phyloP scores from a whole-genome alignment of 2,888 invertebrate species.

The Cryptops parisi region DNA sequence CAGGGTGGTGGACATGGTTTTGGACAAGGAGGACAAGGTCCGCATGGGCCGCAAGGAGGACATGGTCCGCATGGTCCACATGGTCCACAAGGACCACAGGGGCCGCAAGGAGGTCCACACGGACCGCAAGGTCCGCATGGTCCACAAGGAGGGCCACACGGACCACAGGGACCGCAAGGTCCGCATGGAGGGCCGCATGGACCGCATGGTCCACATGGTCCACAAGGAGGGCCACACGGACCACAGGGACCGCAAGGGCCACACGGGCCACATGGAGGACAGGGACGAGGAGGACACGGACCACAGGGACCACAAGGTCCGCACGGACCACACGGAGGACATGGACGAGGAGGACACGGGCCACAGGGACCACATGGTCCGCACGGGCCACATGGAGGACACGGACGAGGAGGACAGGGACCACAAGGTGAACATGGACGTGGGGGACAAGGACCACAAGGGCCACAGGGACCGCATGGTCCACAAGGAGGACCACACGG shows the following conservation, averaged over 20 bases:
- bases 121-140: constrained; percentile 1
- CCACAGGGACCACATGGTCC: constrained; percentile 6
- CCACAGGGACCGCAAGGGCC: background rate
- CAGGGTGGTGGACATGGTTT: background rate
- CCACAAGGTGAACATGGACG: background rate
- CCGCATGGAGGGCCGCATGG: too few species aligned
- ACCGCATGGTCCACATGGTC: constrained; percentile 1
- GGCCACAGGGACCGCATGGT: constrained; percentile 4
- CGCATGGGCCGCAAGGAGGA: background rate
- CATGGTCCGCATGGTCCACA: constrained; percentile 2
- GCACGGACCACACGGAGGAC: background rate
- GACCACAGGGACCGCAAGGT: constrained; percentile 1
- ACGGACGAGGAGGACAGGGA: background rate
- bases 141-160: constrained; percentile 4
- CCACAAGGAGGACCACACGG: constrained; percentile 3
- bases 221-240: background rate
- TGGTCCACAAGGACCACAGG: constrained; percentile 3
- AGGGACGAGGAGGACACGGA: background rate
- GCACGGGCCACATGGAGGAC: constrained; percentile 1
- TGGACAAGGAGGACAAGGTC: background rate
- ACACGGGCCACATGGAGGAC: background rate
- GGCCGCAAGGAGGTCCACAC: constrained; percentile 1
- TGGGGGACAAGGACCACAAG: constrained; percentile 1
- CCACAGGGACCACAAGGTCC: background rate
- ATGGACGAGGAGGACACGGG: background rate